Percentiles rank a stretch among this genome's conserved stretches.
phyloP scores from a whole-genome alignment of 2,888 invertebrate genomes.

The Eurytoma adleriae region DNA sequence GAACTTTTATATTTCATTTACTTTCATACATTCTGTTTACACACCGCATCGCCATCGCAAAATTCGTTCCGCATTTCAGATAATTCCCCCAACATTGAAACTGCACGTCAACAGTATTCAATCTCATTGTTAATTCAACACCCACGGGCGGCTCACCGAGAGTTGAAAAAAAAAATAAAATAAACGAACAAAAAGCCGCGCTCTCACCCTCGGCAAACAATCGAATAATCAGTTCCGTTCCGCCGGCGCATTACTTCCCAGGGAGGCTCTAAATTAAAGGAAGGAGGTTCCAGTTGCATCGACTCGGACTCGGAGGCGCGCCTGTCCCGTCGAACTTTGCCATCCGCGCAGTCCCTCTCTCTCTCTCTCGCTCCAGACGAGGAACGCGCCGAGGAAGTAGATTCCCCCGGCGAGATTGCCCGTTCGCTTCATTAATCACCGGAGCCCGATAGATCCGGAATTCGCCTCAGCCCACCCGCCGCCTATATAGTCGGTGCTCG shows the following conservation, averaged over 20 bases:
- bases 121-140: too few species aligned
- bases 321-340: conserved; percentile 40
- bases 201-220: background rate
- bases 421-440: conserved; percentile 62
- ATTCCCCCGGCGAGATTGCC: conserved; percentile 62
- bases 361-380: conserved; percentile 10
- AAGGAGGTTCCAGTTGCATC: conserved; percentile 3
- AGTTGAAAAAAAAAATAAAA: background rate
- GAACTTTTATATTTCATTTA: too few species aligned
- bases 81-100: too few species aligned
- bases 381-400: conserved; percentile 58
- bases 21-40: too few species aligned
- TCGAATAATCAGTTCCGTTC: conserved; percentile 6
- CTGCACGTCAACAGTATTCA: too few species aligned
- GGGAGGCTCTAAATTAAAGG: conserved; percentile 36
- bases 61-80: too few species aligned
- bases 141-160: too few species aligned
- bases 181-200: background rate
- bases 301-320: conserved; percentile 23
- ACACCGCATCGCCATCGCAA: too few species aligned
- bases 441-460: conserved; percentile 55
- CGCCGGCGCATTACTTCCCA: background rate
- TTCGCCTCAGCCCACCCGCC: background rate
- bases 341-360: conserved; percentile 17
- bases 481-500: background rate